Conservation (phyloP, 2,797 vertebrate genomes). For the Parotocinclus haroldoi region DNA sequence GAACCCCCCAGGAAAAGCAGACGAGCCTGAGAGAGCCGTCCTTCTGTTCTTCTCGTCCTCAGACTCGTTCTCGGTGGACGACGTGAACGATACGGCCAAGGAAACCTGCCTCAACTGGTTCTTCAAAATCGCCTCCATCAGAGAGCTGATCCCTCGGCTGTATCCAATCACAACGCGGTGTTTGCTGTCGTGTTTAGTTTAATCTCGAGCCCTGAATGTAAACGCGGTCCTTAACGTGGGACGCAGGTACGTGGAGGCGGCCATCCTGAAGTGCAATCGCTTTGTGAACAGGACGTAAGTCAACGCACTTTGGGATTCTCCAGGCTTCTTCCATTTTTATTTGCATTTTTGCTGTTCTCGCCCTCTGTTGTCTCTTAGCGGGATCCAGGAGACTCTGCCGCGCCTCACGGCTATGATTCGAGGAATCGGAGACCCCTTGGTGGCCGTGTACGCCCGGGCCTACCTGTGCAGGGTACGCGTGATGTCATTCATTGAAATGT, state of each 20-base stretch:
- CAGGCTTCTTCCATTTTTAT: no score
- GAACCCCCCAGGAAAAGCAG: background rate
- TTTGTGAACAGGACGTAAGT: conserved; percentile 90
- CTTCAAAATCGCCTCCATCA: conserved; percentile 97
- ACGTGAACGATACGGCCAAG: conserved; percentile 90
- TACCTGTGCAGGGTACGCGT: conserved; percentile 93
- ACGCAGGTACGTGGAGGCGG: conserved; percentile 89
- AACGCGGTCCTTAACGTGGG: conserved; percentile 67
- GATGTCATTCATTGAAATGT: background rate
- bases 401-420: conserved; percentile 88
- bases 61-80: conserved; percentile 88
- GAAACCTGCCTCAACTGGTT: conserved; percentile 99
- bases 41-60: conserved; percentile 5
- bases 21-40: no score
- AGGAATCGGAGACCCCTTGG: conserved; percentile 93
- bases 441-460: conserved; percentile 89
- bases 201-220: no score
- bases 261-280: conserved; percentile 93
- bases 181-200: background rate
- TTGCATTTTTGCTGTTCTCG: no score
- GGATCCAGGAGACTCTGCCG: conserved; percentile 89
- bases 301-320: background rate
- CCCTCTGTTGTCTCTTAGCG: conserved; percentile 64
- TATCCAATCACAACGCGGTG: conserved; percentile 74
- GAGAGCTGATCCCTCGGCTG: conserved; percentile 94